Base-by-base conservation (phyloP, 1,140 invertebrate species). In the Spodoptera litura region DNA sequence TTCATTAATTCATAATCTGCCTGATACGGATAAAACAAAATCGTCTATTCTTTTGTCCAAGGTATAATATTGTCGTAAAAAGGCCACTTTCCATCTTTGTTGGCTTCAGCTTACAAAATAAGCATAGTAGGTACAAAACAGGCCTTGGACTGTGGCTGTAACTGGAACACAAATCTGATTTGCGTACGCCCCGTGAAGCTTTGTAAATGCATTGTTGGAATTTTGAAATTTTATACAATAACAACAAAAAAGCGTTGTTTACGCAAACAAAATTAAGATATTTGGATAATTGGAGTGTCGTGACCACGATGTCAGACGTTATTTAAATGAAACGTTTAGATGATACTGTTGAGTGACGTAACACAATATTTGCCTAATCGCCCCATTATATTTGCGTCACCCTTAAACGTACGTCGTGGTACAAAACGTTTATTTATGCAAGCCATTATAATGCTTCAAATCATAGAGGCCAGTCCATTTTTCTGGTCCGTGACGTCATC, bases 131-230 rank as follows among this genome's bases (percentile, higher is more conserved):
- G 38, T 44, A 44, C 81, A 83, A 83, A 78, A 59, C 52, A 75
- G 76, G 81, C 89, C 88, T 90, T 89, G 87, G 83, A 78, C 81
- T 62, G 38, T 20, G 79, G 66, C 68, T 49, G 78, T 76, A 89
- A 85, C 83, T 89, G 79, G 86, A 70, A 73, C 83, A 82, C 80
- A 85, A 87, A 89, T 88, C 83, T 78, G 86, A 89, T 89, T 88
- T 86, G 52, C 78, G 44, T 64, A 38, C 78, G 56, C 70, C 25
- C 68, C 73, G 81, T 73, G 78, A 81, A 79, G 79, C 79, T 80
- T 72, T 59, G 38, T 58, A 79, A 72, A 81, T 80, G 77, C 79
- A 64, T 73, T 71, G 70, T 83, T 71, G 38, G 38, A 71, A 31
- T 70, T 56, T 62, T 27, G 35, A 66, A 77, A 55, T 66, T 58